Conservation (phyloP, 2,888 invertebrate species). For the Polydrusus cervinus region DNA sequence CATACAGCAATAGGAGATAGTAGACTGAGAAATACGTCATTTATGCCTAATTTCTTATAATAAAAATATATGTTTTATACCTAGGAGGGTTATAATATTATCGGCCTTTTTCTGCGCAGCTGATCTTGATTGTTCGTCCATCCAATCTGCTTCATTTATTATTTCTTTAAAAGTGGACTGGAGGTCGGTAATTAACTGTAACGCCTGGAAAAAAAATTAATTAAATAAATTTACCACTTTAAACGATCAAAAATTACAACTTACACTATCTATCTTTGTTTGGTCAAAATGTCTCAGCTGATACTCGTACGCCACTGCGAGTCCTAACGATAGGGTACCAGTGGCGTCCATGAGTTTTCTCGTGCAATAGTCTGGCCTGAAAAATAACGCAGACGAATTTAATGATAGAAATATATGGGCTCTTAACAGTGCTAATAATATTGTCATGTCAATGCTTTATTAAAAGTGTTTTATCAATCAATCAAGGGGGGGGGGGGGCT, state of each 20-base stretch:
- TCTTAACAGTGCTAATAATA: no score
- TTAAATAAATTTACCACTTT: background rate
- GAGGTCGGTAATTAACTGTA: constrained; percentile 70
- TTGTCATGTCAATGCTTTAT: no score
- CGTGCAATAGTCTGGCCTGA: constrained; percentile 68
- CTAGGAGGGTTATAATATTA: constrained; percentile 69
- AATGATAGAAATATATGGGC: no score
- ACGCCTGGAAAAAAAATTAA: constrained; percentile 59
- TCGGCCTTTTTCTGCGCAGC: constrained; percentile 72
- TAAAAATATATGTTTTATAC: constrained; percentile 13
- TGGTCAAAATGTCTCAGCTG: constrained; percentile 65
- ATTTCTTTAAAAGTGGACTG: constrained; percentile 71
- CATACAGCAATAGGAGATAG: no score
- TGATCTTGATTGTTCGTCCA: constrained; percentile 72
- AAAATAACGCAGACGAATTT: constrained; percentile 51
- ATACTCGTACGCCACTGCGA: constrained; percentile 68
- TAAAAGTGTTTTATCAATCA: no score
- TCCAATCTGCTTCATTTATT: constrained; percentile 72
- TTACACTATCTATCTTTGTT: constrained; percentile 64
- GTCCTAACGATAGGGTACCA: constrained; percentile 63
- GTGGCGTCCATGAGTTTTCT: constrained; percentile 65
- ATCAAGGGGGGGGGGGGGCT: no score
- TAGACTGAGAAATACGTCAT: no score
- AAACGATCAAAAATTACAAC: constrained; percentile 23
- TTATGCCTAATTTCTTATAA: no score